phyloP scores from a whole-genome alignment of 30 jellyfish, hydroid and myxozoan genomes.

The Aurelia aurita region DNA sequence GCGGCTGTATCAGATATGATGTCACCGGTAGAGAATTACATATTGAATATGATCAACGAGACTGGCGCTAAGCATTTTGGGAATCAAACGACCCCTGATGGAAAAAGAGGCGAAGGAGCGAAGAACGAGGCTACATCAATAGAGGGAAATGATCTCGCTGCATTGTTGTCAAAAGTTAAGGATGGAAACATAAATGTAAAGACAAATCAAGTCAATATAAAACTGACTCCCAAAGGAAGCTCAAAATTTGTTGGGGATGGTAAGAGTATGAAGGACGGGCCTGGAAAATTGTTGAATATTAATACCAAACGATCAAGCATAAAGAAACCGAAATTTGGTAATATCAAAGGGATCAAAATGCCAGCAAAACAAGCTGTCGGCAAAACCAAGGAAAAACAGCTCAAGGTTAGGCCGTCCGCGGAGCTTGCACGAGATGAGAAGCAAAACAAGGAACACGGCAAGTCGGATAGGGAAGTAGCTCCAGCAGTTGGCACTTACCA shows the following conservation, averaged over 20 bases:
- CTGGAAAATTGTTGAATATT: conserved; percentile 9
- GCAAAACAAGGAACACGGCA: too few species aligned
- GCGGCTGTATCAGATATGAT: conserved; percentile 72
- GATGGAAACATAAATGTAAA: conserved; percentile 28
- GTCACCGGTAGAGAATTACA: conserved; percentile 73
- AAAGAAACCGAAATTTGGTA: background rate
- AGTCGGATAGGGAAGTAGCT: background rate
- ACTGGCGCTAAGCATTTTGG: conserved; percentile 63
- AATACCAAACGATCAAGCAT: conserved; percentile 17
- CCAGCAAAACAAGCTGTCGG: background rate
- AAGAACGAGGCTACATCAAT: conserved; percentile 7
- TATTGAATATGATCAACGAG: conserved; percentile 55
- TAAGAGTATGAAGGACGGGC: conserved; percentile 19
- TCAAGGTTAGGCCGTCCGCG: background rate
- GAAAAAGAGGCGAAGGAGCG: conserved; percentile 36
- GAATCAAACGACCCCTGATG: conserved; percentile 36
- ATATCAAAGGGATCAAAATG: background rate
- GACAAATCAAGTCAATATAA: conserved; percentile 41
- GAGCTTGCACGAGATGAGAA: background rate
- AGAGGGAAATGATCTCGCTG: conserved; percentile 13
- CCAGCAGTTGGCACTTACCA: background rate
- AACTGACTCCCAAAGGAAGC: conserved; percentile 30
- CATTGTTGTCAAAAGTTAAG: conserved; percentile 34
- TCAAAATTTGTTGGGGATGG: background rate
- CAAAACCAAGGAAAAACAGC: background rate